Conservation (phyloP, 2,113 vertebrate species). For the Entosphenus tridentatus region DNA sequence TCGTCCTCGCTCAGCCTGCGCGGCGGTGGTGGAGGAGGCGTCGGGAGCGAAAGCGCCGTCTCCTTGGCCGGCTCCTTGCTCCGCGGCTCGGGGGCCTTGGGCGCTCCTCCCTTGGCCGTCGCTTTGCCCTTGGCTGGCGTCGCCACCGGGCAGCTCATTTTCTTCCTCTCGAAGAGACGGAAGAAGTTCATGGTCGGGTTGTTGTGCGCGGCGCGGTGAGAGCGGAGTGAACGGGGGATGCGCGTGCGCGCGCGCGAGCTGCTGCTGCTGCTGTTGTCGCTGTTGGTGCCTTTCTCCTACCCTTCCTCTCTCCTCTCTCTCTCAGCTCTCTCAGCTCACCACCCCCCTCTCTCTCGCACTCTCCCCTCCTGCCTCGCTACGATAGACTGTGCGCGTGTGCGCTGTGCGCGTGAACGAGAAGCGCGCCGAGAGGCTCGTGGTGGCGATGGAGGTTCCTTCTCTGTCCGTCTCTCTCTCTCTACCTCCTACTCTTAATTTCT, state of each 20-base stretch:
- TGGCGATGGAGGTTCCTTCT: neutral
- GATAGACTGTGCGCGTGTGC: too few relatives aligned
- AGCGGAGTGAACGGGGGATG: neutral
- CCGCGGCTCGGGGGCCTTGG: neutral
- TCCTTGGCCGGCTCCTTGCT: neutral
- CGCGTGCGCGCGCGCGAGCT: too few relatives aligned
- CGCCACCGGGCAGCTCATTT: neutral
- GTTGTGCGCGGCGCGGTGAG: neutral
- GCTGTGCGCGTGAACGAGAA: too few relatives aligned
- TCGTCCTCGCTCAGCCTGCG: neutral
- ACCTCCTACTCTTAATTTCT: neutral
- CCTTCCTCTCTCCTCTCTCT: neutral
- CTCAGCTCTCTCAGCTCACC: neutral
- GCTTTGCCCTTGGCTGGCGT: neutral
- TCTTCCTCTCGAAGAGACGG: slow-evolving; percentile 4
- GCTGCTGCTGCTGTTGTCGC: too few relatives aligned
- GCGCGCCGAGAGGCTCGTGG: too few relatives aligned
- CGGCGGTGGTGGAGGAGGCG: neutral
- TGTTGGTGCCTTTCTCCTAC: too few relatives aligned
- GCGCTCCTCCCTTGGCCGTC: neutral
- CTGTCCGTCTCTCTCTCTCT: neutral
- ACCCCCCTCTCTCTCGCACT: neutral
- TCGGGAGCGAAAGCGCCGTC: neutral
- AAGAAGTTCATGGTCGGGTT: neutral
- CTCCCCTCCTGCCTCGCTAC: neutral